Evolutionary conservation across 2,113 vertebrate species (phyloP).

Genomic region (Leptosomus discolor): DNA sequence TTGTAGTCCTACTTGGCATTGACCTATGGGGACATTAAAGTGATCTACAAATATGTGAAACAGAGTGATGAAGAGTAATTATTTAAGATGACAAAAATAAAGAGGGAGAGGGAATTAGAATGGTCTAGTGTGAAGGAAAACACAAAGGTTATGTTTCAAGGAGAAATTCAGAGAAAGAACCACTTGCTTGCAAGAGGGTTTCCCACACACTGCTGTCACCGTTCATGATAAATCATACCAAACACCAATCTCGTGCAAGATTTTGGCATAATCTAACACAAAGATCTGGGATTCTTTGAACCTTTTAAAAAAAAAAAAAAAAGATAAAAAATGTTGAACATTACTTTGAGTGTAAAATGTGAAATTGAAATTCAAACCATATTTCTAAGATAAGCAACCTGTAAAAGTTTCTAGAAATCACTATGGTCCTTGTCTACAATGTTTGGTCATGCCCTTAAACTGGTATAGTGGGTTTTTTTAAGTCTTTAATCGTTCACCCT

Average conservation of each 20-base stretch:
- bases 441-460: neutral
- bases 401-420: neutral
- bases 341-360: neutral
- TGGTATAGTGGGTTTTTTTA: rapidly evolving
- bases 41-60: neutral
- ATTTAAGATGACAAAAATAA: neutral
- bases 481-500: neutral
- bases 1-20: neutral
- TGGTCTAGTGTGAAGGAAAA: neutral
- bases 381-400: neutral
- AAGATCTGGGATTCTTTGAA: neutral
- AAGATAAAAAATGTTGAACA: rapidly evolving
- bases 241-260: rapidly evolving
- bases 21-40: neutral
- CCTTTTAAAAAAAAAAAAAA: neutral
- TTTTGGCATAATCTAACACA: neutral
- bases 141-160: neutral
- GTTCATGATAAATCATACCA: neutral
- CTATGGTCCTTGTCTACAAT: neutral
- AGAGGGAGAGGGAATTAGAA: neutral
- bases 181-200: neutral
- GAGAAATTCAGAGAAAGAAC: neutral
- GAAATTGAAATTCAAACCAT: neutral
- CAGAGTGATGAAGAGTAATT: neutral
- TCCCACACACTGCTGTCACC: neutral